Evolutionary conservation across 2,888 invertebrate species (phyloP).

Genomic region (Achlya flavicornis): DNA sequence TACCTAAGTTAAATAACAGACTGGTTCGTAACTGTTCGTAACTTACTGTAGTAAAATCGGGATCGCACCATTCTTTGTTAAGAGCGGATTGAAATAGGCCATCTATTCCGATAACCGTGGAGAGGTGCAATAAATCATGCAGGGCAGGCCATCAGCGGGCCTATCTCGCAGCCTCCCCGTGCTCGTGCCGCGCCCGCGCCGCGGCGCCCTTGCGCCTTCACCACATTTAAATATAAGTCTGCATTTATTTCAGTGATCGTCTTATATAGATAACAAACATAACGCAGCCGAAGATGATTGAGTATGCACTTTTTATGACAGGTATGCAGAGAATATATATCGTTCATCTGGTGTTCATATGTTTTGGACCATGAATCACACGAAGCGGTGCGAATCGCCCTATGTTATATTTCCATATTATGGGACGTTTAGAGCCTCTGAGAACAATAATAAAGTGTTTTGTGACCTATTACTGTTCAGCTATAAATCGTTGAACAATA

Average conservation of each 20-base stretch:
- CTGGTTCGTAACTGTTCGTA: no score
- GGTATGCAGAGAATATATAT: no score
- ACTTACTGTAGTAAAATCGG: background rate
- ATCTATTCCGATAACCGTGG: slow-evolving; percentile 1
- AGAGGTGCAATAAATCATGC: slow-evolving; percentile 8
- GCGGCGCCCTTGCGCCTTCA: background rate
- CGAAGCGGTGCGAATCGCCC: no score
- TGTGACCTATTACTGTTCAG: no score
- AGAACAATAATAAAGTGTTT: no score
- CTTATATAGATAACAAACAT: background rate
- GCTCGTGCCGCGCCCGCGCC: background rate
- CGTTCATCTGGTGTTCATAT: no score
- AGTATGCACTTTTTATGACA: background rate
- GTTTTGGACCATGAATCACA: no score
- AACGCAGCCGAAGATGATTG: background rate
- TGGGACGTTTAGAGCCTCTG: no score
- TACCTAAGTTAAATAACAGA: background rate
- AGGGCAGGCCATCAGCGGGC: background rate
- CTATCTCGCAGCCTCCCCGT: background rate
- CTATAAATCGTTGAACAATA: no score
- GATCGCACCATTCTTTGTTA: background rate
- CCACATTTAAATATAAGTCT: background rate
- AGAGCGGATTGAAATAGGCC: background rate
- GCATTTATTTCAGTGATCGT: background rate
- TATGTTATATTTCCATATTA: no score